Conservation (phyloP, 2,113 vertebrate genomes). For the Alectura lathami region DNA sequence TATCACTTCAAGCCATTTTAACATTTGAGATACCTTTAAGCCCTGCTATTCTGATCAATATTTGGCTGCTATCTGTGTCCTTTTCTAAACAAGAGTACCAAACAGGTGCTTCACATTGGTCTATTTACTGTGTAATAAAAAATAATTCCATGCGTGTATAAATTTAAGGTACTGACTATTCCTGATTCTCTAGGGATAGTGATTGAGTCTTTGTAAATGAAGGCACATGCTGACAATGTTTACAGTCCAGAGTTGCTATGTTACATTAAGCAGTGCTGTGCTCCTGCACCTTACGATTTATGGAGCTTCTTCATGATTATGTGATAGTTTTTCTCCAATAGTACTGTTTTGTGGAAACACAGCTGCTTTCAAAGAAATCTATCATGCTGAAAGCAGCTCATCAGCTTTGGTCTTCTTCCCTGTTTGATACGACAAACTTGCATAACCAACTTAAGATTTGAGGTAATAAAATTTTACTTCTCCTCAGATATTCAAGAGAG, state of each 20-base stretch:
- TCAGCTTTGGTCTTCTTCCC: slow-evolving; percentile 71
- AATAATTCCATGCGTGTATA: not conserved
- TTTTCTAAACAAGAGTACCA: not conserved
- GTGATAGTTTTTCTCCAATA: slow-evolving; percentile 36
- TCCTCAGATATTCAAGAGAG: slow-evolving; percentile 47
- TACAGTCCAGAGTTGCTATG: slow-evolving; percentile 47
- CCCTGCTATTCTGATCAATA: not conserved
- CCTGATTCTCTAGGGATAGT: slow-evolving; percentile 50
- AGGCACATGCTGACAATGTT: slow-evolving; percentile 46
- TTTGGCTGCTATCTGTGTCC: not conserved
- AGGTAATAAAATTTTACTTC: slow-evolving; percentile 76
- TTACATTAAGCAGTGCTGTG: slow-evolving; percentile 67
- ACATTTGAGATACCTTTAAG: not conserved
- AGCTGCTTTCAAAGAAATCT: slow-evolving; percentile 44
- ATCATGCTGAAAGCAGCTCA: slow-evolving; percentile 62
- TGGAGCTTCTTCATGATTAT: slow-evolving; percentile 38
- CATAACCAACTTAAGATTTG: slow-evolving; percentile 59
- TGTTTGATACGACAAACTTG: slow-evolving; percentile 60
- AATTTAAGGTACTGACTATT: slow-evolving; percentile 9
- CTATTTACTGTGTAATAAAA: slow-evolving; percentile 3
- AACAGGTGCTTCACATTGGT: not conserved
- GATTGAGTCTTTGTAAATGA: slow-evolving; percentile 52
- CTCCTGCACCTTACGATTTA: slow-evolving; percentile 70
- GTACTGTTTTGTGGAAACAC: slow-evolving; percentile 29
- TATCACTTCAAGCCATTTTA: not conserved